These are phyloP conservation scores for Philhelius pedissequus DNA, from an alignment of 2,888 invertebrate species.

Conservation along the genomic window DNA sequence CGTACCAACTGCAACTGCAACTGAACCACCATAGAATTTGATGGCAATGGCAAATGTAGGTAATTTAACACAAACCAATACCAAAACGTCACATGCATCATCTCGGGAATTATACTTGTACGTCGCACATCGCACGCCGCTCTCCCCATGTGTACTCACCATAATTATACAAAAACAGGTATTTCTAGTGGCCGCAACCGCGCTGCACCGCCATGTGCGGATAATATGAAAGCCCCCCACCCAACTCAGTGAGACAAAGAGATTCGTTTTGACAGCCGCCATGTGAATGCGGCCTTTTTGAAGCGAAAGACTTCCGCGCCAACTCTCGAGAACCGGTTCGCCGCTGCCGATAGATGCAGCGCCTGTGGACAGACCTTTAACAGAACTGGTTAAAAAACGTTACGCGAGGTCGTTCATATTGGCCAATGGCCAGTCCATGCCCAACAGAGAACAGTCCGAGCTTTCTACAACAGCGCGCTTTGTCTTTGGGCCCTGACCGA, in stretches of 20 bases:
- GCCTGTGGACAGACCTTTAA: constrained; percentile 39
- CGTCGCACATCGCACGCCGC: neutral
- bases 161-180: constrained; percentile 51
- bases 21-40: neutral
- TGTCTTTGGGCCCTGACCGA: constrained; percentile 19
- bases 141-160: constrained; percentile 14
- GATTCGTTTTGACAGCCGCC: constrained; percentile 50
- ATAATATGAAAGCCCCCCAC: constrained; percentile 14
- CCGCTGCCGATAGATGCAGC: neutral
- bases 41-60: constrained; percentile 20
- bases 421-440: neutral
- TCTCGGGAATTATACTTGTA: constrained; percentile 10
- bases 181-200: neutral
- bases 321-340: constrained; percentile 31
- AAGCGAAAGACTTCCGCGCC: constrained; percentile 53
- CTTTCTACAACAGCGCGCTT: constrained; percentile 46
- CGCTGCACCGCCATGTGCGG: constrained; percentile 14
- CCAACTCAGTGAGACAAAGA: constrained; percentile 29
- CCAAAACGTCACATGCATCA: constrained; percentile 47
- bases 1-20: neutral
- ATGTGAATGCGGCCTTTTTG: constrained; percentile 48
- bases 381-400: constrained; percentile 43
- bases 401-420: constrained; percentile 45
- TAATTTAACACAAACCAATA: constrained; percentile 45
- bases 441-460: constrained; percentile 10